These are phyloP conservation scores for Cyprinus carpio DNA, from an alignment of 2,113 vertebrate genomes.

Conservation along the genomic window DNA sequence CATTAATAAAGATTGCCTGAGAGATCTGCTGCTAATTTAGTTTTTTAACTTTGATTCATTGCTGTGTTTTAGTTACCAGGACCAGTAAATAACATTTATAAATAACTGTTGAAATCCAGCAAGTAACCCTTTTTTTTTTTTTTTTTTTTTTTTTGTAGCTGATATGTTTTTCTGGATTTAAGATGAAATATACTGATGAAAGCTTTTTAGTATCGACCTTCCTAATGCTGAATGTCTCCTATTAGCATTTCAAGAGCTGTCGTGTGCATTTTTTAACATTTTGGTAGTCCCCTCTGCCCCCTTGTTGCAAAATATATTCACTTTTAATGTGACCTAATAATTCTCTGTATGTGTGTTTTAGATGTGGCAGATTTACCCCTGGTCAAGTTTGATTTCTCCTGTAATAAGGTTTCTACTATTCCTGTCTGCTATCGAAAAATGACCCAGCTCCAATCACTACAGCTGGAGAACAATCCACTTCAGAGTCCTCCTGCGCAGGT, in stretches of 20 bases:
- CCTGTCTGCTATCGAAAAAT: conserved; percentile 92
- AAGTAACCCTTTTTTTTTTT: not conserved
- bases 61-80: not conserved
- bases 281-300: too few species aligned
- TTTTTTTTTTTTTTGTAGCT: not conserved
- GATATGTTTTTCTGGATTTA: not conserved
- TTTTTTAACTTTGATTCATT: not conserved
- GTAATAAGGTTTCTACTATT: conserved; percentile 94
- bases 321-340: not conserved
- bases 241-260: not conserved
- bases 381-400: conserved; percentile 96
- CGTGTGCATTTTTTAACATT: not conserved
- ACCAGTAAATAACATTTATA: not conserved
- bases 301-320: not conserved
- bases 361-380: conserved; percentile 91
- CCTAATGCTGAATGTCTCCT: not conserved
- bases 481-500: conserved; percentile 96
- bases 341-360: conserved; percentile 65
- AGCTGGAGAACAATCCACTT: conserved; percentile 93
- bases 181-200: not conserved
- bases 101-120: not conserved
- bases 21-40: not conserved
- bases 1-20: conserved; percentile 21
- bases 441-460: conserved; percentile 86
- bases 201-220: not conserved